A percentile compares a stretch with the other conserved stretches of the same genome.
These are phyloP conservation scores for Rhodophaea formosa DNA, from an alignment of 2,888 invertebrate species.

Conservation along the genomic window DNA sequence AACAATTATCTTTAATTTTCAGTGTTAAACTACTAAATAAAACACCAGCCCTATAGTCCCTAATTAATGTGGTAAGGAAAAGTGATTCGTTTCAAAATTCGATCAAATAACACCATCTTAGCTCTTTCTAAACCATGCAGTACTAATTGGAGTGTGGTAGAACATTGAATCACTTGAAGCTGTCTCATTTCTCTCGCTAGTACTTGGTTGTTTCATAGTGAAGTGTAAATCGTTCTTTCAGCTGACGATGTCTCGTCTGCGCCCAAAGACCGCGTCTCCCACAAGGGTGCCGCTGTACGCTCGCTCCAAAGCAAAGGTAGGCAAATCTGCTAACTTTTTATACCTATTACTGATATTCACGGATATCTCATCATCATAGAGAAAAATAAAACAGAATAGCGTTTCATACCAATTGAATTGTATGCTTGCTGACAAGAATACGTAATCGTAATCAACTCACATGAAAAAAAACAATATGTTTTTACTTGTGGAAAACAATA, in stretches of 20 bases:
- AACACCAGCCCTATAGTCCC: conserved; percentile 51
- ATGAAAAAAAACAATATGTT: no score
- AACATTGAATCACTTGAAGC: conserved; percentile 11
- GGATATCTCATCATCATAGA: no score
- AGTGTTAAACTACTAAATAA: conserved; percentile 69
- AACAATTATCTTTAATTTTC: conserved; percentile 64
- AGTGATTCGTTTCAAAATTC: conserved; percentile 54
- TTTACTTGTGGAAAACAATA: no score
- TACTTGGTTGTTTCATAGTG: no score
- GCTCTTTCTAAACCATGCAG: conserved; percentile 13
- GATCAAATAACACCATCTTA: conserved; percentile 45
- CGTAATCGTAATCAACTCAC: no score
- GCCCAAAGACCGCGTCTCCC: conserved; percentile 64
- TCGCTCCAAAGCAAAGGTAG: conserved; percentile 57
- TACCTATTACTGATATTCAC: no score
- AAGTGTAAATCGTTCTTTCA: conserved; percentile 29
- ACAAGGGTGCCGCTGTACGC: conserved; percentile 60
- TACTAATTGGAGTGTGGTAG: conserved; percentile 36
- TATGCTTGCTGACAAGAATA: no score
- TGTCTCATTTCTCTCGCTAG: conserved; percentile 15
- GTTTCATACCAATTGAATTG: no score
- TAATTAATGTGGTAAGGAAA: conserved; percentile 61
- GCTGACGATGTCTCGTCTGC: conserved; percentile 68
- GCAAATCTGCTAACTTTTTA: no score
- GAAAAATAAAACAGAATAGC: no score